Evolutionary conservation across 2,113 vertebrate genomes (phyloP).

Genomic region (western clawed frog (Xenopus tropicalis)): DNA sequence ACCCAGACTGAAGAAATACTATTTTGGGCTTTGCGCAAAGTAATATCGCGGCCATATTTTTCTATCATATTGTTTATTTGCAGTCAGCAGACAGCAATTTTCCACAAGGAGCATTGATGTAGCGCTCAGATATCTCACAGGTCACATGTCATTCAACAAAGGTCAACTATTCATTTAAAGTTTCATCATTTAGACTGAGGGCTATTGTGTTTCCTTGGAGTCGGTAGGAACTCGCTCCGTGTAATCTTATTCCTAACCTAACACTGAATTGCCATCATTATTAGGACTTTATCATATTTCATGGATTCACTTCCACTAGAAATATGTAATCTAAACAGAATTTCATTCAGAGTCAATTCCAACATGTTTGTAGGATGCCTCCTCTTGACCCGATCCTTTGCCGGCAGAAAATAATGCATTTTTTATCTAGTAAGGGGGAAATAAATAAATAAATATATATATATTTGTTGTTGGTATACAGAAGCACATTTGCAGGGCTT

Average conservation of each 20-base stretch:
- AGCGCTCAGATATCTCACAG: slow-evolving; percentile 73
- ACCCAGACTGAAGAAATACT: slow-evolving; percentile 72
- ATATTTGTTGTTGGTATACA: too few relatives aligned
- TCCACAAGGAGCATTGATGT: slow-evolving; percentile 71
- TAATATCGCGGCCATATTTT: slow-evolving; percentile 75
- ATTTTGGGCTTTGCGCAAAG: slow-evolving; percentile 69
- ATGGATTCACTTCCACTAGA: slow-evolving; percentile 40
- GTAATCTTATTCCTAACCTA: slow-evolving; percentile 51
- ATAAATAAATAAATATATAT: background rate
- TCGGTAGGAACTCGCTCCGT: slow-evolving; percentile 46
- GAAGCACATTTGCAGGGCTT: too few relatives aligned
- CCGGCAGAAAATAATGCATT: background rate
- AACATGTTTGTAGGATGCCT: slow-evolving; percentile 43
- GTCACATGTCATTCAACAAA: slow-evolving; percentile 83
- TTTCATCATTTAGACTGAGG: slow-evolving; percentile 71
- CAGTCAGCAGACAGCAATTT: slow-evolving; percentile 80
- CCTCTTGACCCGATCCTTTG: slow-evolving; percentile 30
- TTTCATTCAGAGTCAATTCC: slow-evolving; percentile 53
- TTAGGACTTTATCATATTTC: slow-evolving; percentile 49
- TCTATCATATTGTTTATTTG: slow-evolving; percentile 90
- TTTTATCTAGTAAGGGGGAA: background rate
- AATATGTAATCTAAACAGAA: slow-evolving; percentile 51
- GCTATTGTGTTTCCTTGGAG: slow-evolving; percentile 51
- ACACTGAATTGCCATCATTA: slow-evolving; percentile 51
- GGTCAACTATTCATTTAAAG: slow-evolving; percentile 85